Evolutionary conservation across 2,797 vertebrate genomes (phyloP), one percentile per base, ranked within the genome.

Genomic region (Eulemur albifrons): DNA sequence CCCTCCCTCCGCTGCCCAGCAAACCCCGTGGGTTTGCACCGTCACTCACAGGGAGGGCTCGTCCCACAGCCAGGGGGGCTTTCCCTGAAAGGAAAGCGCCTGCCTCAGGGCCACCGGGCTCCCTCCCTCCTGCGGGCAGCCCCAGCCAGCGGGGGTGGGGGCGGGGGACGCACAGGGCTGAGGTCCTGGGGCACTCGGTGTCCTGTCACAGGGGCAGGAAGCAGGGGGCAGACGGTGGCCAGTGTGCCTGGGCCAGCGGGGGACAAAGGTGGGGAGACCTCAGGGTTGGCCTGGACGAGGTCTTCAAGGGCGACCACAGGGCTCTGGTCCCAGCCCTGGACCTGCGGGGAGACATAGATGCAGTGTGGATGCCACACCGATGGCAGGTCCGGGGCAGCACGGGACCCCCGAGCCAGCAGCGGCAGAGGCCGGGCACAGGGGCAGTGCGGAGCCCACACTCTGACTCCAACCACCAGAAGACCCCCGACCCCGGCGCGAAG

Each of bases 401-500:
- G 3, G 15, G 48, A 14, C 13, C n/a, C 57, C 50, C 2, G 7
- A 61, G 30, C 45, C 52, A 2, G 48, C 48, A 13, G 17, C 27
- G 35, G 38, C 0, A 8, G 0, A 30, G 35, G 54, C 38, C 0
- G 9, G 32, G 40, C 65, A 1, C 1, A 21, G 27, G 15, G 75
- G 21, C 11, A 7, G 23, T 1, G 1, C 27, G 0, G 2, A 50
- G 54, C 20, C 67, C 18, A 12, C 7, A 20, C 65, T 20, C 8
- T 32, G 7, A 69, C 0, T 13, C 27, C 0, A 6, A 25, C 14
- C 2, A 4, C 0, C 9, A 13, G 8, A 75, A n/a, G 0, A 54
- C 54, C 54, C 20, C 20, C 54, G 1, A 12, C 59, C 59, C 59
- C 14, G 12, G 59, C 59, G 12, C 27, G 5, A 27, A 61, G 59